A percentile compares a stretch with the other conserved stretches of the same genome.
Conservation (phyloP, 2,797 vertebrate genomes). For the Phataginus tricuspis region DNA sequence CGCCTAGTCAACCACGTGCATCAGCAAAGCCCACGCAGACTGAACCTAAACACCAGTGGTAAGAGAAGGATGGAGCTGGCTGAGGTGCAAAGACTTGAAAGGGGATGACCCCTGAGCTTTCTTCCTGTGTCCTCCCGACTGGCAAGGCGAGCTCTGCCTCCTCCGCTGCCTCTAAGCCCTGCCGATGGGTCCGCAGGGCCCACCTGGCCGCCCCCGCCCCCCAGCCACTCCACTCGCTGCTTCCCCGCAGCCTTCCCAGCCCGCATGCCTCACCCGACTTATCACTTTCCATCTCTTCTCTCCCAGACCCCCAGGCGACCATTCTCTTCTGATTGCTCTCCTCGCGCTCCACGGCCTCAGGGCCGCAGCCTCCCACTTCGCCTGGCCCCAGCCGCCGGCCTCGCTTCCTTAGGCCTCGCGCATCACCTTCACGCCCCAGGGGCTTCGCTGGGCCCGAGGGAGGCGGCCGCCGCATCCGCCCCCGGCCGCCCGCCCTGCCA, state of each 20-base stretch:
- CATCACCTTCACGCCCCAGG: neutral
- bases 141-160: neutral
- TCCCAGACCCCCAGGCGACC: neutral
- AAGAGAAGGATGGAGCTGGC: neutral
- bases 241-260: neutral
- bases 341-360: neutral
- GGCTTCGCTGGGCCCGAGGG: fast-evolving
- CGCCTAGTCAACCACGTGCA: neutral
- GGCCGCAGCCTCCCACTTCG: slow-evolving; percentile 8
- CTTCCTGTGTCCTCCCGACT: neutral
- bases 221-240: neutral
- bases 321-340: neutral
- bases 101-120: neutral
- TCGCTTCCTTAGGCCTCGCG: neutral
- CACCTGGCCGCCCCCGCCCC: fast-evolving
- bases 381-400: neutral
- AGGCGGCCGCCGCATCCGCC: slow-evolving; percentile 43
- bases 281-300: neutral
- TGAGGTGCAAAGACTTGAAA: neutral
- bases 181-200: neutral
- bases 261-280: neutral
- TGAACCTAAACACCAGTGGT: neutral
- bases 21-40: neutral
- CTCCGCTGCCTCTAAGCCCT: neutral
- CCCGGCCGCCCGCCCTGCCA: neutral